phyloP scores from a whole-genome alignment of 2,113 vertebrate genomes.

The Entelurus aequoreus region DNA sequence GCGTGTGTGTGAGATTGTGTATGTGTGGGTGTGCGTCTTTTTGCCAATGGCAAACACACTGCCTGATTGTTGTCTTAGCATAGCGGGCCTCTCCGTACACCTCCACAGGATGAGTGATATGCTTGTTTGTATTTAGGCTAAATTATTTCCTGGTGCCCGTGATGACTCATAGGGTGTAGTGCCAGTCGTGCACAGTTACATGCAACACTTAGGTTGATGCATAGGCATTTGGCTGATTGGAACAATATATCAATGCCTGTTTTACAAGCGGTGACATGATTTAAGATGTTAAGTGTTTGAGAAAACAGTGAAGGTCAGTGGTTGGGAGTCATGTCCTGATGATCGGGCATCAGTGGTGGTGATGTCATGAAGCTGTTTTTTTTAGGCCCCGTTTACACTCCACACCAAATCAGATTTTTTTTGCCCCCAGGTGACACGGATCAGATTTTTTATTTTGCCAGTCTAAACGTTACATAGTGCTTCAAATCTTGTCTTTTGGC shows the following conservation, averaged over 20 bases:
- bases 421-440: too few relatives aligned
- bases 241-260: neutral
- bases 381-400: too few relatives aligned
- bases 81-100: slow-evolving; percentile 13
- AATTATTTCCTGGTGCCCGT: slow-evolving; percentile 53
- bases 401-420: too few relatives aligned
- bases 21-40: slow-evolving; percentile 5
- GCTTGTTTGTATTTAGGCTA: slow-evolving; percentile 47
- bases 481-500: too few relatives aligned
- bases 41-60: too few relatives aligned
- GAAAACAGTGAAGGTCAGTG: neutral
- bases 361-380: neutral
- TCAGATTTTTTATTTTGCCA: too few relatives aligned
- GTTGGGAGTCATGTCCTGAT: neutral
- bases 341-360: neutral
- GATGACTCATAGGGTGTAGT: slow-evolving; percentile 56
- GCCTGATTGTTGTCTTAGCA: slow-evolving; percentile 4
- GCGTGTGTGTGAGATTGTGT: slow-evolving; percentile 11
- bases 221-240: slow-evolving; percentile 10
- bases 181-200: slow-evolving; percentile 33
- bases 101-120: slow-evolving; percentile 55
- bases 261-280: neutral
- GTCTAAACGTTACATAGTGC: too few relatives aligned
- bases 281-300: neutral
- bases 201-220: slow-evolving; percentile 19